Evolutionary conservation across 1,140 invertebrate genomes (phyloP).

Genomic region (Brachionus angularis): DNA sequence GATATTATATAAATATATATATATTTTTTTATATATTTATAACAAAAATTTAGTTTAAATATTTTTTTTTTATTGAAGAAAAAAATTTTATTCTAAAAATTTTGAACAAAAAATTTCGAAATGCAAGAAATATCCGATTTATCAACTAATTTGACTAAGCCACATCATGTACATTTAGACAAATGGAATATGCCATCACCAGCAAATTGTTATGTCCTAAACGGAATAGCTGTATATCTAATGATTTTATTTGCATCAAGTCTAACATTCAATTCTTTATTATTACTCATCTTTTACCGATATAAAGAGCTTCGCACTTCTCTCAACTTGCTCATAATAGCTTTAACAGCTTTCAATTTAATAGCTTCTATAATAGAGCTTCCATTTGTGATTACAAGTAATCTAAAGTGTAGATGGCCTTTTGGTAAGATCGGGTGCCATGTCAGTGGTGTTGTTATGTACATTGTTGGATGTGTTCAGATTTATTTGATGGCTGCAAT

Average conservation of each 20-base stretch:
- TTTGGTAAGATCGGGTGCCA: slow-evolving; percentile 4
- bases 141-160: background rate
- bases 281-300: background rate
- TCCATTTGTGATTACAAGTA: slow-evolving; percentile 35
- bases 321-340: slow-evolving; percentile 32
- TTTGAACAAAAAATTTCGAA: too few relatives aligned
- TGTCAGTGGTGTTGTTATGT: slow-evolving; percentile 22
- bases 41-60: too few relatives aligned
- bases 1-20: too few relatives aligned
- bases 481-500: slow-evolving; percentile 39
- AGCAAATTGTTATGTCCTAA: slow-evolving; percentile 12
- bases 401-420: slow-evolving; percentile 32
- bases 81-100: too few relatives aligned
- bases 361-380: slow-evolving; percentile 11
- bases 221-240: slow-evolving; percentile 8
- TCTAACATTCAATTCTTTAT: slow-evolving; percentile 6
- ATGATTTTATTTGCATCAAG: background rate
- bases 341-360: slow-evolving; percentile 28
- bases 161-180: background rate
- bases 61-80: background rate
- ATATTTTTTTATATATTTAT: too few relatives aligned
- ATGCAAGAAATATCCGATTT: background rate
- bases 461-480: background rate
- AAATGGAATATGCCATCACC: slow-evolving; percentile 18
- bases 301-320: slow-evolving; percentile 28